phyloP scores from a whole-genome alignment of 2,797 vertebrate genomes.

The Margarornis squamiger region DNA sequence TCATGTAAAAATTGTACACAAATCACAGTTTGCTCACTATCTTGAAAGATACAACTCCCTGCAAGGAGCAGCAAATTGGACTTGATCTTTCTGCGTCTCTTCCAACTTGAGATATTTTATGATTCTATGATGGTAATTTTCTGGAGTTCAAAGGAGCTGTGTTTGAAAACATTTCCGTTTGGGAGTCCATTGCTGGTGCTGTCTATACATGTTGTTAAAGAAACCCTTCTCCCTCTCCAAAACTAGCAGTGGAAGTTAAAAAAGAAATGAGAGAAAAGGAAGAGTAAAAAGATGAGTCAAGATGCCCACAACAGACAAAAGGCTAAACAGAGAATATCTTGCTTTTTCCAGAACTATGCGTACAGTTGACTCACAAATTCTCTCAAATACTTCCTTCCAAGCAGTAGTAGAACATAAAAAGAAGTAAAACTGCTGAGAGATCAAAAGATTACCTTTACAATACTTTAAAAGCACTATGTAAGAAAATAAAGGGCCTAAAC shows the following conservation, averaged over 20 bases:
- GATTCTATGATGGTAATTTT: neutral
- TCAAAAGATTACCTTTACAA: neutral
- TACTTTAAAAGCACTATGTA: neutral
- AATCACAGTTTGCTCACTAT: neutral
- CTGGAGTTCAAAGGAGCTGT: neutral
- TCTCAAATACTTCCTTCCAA: neutral
- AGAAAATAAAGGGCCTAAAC: neutral
- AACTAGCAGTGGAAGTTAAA: neutral
- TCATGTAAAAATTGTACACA: neutral
- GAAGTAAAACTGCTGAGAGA: neutral
- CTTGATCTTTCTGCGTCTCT: neutral
- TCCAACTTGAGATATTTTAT: neutral
- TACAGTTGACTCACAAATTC: neutral
- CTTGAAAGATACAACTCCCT: neutral
- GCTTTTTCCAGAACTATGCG: neutral
- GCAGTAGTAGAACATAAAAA: neutral
- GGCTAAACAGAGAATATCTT: neutral
- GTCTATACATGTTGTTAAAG: neutral
- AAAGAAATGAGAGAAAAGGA: neutral
- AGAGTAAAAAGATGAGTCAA: neutral
- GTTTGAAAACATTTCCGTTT: neutral
- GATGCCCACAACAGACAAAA: neutral
- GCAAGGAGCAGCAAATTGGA: neutral
- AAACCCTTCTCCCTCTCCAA: neutral
- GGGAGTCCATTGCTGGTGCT: neutral